A percentile compares a stretch with the other conserved stretches of the same genome.
Evolutionary conservation across 1,140 invertebrate genomes (phyloP).

Genomic region (Microplitis mediator): DNA sequence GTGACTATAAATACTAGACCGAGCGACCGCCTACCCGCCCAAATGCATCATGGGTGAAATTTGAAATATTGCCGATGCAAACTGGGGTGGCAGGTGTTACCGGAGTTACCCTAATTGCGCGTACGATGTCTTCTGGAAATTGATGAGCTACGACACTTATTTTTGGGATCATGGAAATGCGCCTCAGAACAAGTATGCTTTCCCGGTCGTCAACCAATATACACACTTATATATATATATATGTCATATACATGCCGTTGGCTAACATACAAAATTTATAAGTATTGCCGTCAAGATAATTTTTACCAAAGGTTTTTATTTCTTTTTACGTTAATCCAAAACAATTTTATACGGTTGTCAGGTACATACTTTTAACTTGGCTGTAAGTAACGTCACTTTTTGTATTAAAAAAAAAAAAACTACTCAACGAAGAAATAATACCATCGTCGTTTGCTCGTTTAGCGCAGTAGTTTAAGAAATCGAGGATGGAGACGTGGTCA

Average conservation of each 20-base stretch:
- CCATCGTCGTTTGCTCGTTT: background rate
- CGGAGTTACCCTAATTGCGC: slow-evolving; percentile 26
- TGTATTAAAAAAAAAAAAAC: background rate
- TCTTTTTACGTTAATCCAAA: slow-evolving; percentile 35
- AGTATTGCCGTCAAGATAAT: background rate
- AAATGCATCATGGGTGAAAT: slow-evolving; percentile 18
- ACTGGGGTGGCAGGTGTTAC: slow-evolving; percentile 28
- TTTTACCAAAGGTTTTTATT: background rate
- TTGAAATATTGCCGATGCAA: slow-evolving; percentile 26
- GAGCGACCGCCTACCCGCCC: background rate
- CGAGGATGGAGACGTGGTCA: slow-evolving; percentile 32
- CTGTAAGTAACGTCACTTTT: background rate
- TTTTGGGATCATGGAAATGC: slow-evolving; percentile 24
- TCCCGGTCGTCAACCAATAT: background rate
- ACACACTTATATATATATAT: background rate
- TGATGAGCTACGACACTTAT: slow-evolving; percentile 28
- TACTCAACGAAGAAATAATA: slow-evolving; percentile 6
- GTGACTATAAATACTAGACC: slow-evolving; percentile 11
- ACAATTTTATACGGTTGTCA: slow-evolving; percentile 60
- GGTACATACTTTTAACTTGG: slow-evolving; percentile 36
- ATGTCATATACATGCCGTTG: background rate
- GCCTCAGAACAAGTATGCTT: background rate
- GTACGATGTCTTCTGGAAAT: slow-evolving; percentile 22
- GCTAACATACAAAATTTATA: background rate
- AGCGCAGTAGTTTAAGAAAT: slow-evolving; percentile 37